Percentiles rank a stretch among this genome's conserved stretches.
phyloP scores from a whole-genome alignment of 2,888 invertebrate genomes.

The Leptinotarsa tumamoca region DNA sequence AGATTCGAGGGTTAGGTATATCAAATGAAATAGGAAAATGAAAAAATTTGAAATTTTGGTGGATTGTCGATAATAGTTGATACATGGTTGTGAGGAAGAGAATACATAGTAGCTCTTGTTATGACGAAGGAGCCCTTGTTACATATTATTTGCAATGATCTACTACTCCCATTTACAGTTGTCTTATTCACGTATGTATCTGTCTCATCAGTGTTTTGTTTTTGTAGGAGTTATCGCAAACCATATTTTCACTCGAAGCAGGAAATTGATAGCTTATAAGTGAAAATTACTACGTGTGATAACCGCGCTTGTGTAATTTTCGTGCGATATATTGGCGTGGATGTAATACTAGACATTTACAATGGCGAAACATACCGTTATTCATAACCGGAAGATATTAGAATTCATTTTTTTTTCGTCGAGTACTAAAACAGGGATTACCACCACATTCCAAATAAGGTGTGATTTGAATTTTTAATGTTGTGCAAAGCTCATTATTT shows the following conservation, averaged over 20 bases:
- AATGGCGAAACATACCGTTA: constrained; percentile 23
- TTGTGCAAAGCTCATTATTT: constrained; percentile 26
- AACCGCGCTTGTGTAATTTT: constrained; percentile 13
- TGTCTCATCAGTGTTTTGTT: too few relatives aligned
- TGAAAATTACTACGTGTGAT: constrained; percentile 11
- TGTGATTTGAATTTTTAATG: constrained; percentile 21
- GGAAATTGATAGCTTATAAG: neutral
- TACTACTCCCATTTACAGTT: too few relatives aligned
- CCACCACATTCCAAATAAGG: constrained; percentile 25
- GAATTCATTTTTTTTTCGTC: constrained; percentile 17
- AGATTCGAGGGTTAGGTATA: too few relatives aligned
- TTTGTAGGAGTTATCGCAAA: constrained; percentile 1
- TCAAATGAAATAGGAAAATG: too few relatives aligned
- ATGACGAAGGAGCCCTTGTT: too few relatives aligned
- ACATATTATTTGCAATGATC: too few relatives aligned
- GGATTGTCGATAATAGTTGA: too few relatives aligned
- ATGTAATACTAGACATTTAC: constrained; percentile 21
- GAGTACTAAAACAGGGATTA: constrained; percentile 27
- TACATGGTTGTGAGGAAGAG: too few relatives aligned
- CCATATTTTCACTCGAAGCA: neutral
- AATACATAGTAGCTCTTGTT: too few relatives aligned
- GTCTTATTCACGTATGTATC: too few relatives aligned
- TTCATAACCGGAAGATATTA: constrained; percentile 28
- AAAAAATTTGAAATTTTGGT: too few relatives aligned
- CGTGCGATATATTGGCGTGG: constrained; percentile 6